A percentile compares a stretch with the other conserved stretches of the same genome.
phyloP scores from a whole-genome alignment of 2,888 invertebrate species.

The Melanchra persicariae region DNA sequence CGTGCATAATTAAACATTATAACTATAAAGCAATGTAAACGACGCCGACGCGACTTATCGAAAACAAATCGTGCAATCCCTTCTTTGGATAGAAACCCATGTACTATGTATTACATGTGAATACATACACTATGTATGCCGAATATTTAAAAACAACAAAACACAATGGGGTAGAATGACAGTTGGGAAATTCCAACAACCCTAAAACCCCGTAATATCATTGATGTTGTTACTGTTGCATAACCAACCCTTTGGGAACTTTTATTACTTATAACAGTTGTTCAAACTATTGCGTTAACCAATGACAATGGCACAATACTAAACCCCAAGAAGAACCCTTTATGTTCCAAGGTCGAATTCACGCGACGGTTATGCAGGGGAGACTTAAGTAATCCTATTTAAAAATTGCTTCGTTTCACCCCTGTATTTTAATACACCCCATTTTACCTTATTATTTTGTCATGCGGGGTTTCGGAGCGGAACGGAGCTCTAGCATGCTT shows the following conservation, averaged over 20 bases:
- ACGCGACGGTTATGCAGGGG: not conserved
- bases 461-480: not conserved
- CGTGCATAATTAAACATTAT: not conserved
- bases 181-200: not conserved
- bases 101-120: not conserved
- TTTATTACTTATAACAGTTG: not conserved
- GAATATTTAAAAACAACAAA: not conserved
- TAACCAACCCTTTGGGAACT: too few species aligned
- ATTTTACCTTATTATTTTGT: conserved; percentile 1
- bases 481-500: not conserved
- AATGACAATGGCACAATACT: not conserved
- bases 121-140: not conserved
- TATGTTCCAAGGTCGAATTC: not conserved
- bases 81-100: not conserved
- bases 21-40: not conserved
- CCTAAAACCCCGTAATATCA: not conserved
- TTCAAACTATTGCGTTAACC: not conserved
- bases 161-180: not conserved
- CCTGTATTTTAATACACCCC: not conserved
- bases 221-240: not conserved
- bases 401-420: not conserved
- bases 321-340: not conserved
- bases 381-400: not conserved
- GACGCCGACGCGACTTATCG: not conserved
- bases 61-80: not conserved